phyloP scores from a whole-genome alignment of 2,113 vertebrate species.

The Urocitellus parryii region DNA sequence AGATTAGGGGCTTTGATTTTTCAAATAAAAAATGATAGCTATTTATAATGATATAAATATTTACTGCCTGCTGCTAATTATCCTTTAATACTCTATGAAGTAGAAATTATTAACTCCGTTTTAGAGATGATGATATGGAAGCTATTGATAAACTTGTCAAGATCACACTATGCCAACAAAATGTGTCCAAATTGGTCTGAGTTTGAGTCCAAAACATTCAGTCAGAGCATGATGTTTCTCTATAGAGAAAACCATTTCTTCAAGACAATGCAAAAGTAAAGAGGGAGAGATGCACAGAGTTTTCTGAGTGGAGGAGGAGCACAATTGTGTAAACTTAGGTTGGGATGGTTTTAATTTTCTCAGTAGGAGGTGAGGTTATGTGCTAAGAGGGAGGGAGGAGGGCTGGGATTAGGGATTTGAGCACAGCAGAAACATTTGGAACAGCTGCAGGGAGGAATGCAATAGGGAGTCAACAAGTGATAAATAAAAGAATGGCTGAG shows the following conservation, averaged over 20 bases:
- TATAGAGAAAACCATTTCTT: conserved; percentile 23
- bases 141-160: background rate
- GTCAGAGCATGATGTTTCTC: background rate
- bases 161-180: background rate
- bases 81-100: background rate
- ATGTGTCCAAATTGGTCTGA: background rate
- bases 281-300: background rate
- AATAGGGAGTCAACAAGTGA: conserved; percentile 77
- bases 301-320: conserved; percentile 29
- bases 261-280: conserved; percentile 10
- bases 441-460: conserved; percentile 79
- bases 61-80: background rate
- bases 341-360: conserved; percentile 83
- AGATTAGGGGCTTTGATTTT: background rate
- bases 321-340: conserved; percentile 61
- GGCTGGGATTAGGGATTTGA: conserved; percentile 72
- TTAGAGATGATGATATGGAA: conserved; percentile 31
- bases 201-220: background rate
- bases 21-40: background rate
- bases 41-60: background rate
- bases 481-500: conserved; percentile 76
- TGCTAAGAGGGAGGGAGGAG: conserved; percentile 65
- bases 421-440: conserved; percentile 71
- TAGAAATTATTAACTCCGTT: background rate
- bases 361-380: conserved; percentile 81